Conservation (phyloP, 1,140 invertebrate species). For the Hyphantria cunea region DNA sequence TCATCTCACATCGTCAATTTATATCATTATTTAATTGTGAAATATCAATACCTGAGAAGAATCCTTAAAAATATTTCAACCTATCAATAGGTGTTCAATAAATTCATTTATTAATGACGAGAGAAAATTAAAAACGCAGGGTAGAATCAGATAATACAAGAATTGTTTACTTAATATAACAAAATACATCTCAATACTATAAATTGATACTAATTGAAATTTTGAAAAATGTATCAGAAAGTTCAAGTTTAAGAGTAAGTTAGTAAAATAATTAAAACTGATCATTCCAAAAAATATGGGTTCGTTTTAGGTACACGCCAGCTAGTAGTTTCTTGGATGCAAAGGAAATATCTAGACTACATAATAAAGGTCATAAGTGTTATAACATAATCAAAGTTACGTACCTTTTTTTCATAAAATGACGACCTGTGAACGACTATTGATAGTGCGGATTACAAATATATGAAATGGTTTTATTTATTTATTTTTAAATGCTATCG, state of each 20-base stretch:
- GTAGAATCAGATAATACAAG: conserved; percentile 62
- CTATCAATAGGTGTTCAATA: conserved; percentile 25
- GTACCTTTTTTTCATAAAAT: too few species aligned
- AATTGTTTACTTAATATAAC: conserved; percentile 33
- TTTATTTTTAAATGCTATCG: too few species aligned
- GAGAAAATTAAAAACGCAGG: conserved; percentile 61
- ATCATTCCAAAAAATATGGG: too few species aligned
- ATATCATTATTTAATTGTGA: conserved; percentile 55
- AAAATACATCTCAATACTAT: conserved; percentile 16
- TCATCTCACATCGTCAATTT: conserved; percentile 74
- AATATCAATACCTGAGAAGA: conserved; percentile 17
- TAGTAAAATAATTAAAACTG: too few species aligned
- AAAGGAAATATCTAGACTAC: too few species aligned
- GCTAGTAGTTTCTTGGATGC: too few species aligned
- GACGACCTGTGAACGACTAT: too few species aligned
- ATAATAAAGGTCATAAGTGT: too few species aligned
- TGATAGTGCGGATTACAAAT: too few species aligned
- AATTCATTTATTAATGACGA: conserved; percentile 43
- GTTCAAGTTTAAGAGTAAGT: not conserved
- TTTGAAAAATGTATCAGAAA: not conserved
- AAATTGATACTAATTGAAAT: conserved; percentile 13
- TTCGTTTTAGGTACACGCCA: too few species aligned
- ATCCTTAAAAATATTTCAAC: conserved; percentile 9
- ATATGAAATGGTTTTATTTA: too few species aligned
- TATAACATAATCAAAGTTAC: too few species aligned